Percentiles rank a stretch among this genome's conserved stretches.
phyloP scores from a whole-genome alignment of 1,140 invertebrate species.

The Conus betulinus region DNA sequence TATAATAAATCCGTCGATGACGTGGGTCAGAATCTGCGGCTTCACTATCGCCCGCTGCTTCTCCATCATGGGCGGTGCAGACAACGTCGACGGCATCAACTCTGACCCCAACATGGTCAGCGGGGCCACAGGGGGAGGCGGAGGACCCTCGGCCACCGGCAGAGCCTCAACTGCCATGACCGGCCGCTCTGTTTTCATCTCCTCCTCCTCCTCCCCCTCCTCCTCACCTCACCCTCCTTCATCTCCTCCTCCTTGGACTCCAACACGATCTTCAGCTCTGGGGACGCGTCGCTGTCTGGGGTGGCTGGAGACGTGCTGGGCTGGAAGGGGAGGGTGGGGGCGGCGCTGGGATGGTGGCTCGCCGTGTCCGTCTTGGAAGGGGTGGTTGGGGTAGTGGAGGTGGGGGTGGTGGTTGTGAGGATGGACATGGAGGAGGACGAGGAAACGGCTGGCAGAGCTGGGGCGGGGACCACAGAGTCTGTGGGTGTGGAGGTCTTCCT shows the following conservation, averaged over 20 bases:
- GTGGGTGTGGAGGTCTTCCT: not conserved
- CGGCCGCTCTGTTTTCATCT: constrained; percentile 37
- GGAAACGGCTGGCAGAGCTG: not conserved
- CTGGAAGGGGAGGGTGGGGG: not conserved
- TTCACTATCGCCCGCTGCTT: constrained; percentile 86
- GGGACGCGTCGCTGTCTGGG: not conserved
- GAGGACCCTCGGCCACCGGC: not conserved
- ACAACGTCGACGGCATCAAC: not conserved
- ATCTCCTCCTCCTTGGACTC: constrained; percentile 31
- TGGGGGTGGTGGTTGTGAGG: no score
- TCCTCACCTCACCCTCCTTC: constrained; percentile 30
- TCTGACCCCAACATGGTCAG: not conserved
- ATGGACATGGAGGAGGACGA: no score
- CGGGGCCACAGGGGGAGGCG: not conserved
- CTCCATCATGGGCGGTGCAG: constrained; percentile 57
- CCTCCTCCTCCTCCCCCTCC: constrained; percentile 41
- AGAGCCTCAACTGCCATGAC: constrained; percentile 39
- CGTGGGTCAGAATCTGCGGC: constrained; percentile 95
- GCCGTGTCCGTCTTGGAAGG: no score
- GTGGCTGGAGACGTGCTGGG: not conserved
- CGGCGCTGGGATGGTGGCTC: no score
- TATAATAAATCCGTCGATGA: constrained; percentile 97
- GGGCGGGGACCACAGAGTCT: not conserved
- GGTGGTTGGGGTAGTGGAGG: no score
- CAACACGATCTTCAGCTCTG: constrained; percentile 17